Evolutionary conservation across 2,888 invertebrate genomes (phyloP).

Genomic region (Tryphoninae sp.): DNA sequence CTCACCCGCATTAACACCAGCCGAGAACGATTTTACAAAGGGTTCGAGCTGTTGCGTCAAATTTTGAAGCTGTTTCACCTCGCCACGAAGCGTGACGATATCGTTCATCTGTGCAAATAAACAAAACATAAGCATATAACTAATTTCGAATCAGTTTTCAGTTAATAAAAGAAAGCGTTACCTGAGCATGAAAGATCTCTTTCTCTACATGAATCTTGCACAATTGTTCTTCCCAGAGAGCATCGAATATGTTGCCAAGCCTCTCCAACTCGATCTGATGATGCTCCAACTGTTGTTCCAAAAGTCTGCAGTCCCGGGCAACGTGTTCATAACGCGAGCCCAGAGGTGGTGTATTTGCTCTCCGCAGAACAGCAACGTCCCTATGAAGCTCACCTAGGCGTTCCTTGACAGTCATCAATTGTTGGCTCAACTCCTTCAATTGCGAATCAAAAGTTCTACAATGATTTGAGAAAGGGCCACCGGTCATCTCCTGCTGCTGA

Average conservation of each 20-base stretch:
- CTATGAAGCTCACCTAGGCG: slow-evolving; percentile 87
- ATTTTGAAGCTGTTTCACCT: slow-evolving; percentile 85
- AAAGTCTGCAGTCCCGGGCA: slow-evolving; percentile 83
- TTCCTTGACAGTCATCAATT: slow-evolving; percentile 85
- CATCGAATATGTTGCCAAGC: slow-evolving; percentile 84
- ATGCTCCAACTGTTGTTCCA: slow-evolving; percentile 85
- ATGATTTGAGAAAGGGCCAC: slow-evolving; percentile 85
- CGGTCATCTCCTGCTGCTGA: slow-evolving; percentile 78
- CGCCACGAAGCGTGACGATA: slow-evolving; percentile 85
- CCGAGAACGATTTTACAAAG: slow-evolving; percentile 84
- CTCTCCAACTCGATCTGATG: slow-evolving; percentile 85
- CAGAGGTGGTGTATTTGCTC: slow-evolving; percentile 82
- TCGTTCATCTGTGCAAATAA: slow-evolving; percentile 84
- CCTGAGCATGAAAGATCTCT: slow-evolving; percentile 85
- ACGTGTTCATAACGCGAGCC: slow-evolving; percentile 83
- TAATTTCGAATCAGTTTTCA: not conserved
- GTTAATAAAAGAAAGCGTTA: slow-evolving; percentile 69
- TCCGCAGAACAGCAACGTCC: slow-evolving; percentile 86
- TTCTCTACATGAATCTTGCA: slow-evolving; percentile 88
- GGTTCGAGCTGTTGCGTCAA: slow-evolving; percentile 86
- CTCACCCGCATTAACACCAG: slow-evolving; percentile 77
- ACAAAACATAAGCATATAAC: not conserved
- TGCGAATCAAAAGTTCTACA: slow-evolving; percentile 85
- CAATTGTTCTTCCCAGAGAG: slow-evolving; percentile 88
- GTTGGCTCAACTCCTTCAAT: slow-evolving; percentile 84